phyloP scores from a whole-genome alignment of 1,140 invertebrate species.

The Drosophila aff. region DNA sequence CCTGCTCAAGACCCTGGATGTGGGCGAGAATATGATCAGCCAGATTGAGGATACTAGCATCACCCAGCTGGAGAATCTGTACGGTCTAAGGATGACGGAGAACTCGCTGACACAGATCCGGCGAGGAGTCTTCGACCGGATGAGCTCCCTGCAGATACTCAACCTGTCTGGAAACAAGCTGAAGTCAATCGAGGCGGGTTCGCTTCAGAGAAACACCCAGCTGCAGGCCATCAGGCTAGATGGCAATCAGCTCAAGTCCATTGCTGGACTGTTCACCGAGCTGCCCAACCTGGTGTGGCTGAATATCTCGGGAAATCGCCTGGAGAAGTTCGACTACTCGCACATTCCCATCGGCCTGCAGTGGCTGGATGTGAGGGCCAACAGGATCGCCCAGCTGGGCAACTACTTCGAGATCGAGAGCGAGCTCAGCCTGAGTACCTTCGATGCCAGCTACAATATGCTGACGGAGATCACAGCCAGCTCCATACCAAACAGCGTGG shows the following conservation, averaged over 20 bases:
- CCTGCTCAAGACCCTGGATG: slow-evolving; percentile 93
- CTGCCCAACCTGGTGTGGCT: slow-evolving; percentile 95
- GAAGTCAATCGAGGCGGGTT: slow-evolving; percentile 92
- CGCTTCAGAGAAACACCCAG: slow-evolving; percentile 93
- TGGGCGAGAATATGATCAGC: slow-evolving; percentile 95
- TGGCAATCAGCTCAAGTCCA: slow-evolving; percentile 94
- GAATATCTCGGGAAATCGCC: slow-evolving; percentile 95
- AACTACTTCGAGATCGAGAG: slow-evolving; percentile 96
- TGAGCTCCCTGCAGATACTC: slow-evolving; percentile 93
- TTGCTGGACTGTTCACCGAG: slow-evolving; percentile 93
- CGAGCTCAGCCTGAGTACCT: slow-evolving; percentile 92
- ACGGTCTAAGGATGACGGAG: slow-evolving; percentile 93
- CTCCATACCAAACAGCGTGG: slow-evolving; percentile 94
- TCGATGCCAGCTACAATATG: slow-evolving; percentile 94
- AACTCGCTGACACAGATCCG: slow-evolving; percentile 95
- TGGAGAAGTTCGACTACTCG: slow-evolving; percentile 96
- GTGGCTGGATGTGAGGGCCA: slow-evolving; percentile 95
- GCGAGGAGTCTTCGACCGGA: slow-evolving; percentile 93
- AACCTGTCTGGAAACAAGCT: slow-evolving; percentile 95
- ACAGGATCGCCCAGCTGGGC: slow-evolving; percentile 94
- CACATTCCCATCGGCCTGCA: slow-evolving; percentile 95
- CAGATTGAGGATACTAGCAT: slow-evolving; percentile 93
- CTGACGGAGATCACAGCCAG: slow-evolving; percentile 94
- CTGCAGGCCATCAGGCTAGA: slow-evolving; percentile 94
- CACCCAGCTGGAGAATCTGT: slow-evolving; percentile 90